A percentile compares a stretch with the other conserved stretches of the same genome.
Conservation (phyloP, 2,888 invertebrate genomes). For the Aleiodes alternator region DNA sequence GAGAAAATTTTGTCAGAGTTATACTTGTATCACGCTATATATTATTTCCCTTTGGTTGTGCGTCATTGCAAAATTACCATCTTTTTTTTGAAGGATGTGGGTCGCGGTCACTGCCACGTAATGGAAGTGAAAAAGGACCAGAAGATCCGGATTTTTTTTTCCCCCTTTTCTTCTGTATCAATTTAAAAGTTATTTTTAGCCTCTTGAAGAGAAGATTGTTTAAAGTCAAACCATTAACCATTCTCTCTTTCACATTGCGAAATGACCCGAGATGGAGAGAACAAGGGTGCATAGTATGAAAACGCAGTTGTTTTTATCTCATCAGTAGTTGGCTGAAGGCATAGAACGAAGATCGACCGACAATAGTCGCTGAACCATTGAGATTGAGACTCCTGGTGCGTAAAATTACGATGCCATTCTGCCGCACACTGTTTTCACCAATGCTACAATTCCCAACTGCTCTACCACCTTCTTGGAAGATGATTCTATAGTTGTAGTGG, state of each 20-base stretch:
- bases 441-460: constrained; percentile 21
- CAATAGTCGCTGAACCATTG: constrained; percentile 30
- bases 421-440: constrained; percentile 41
- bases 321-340: constrained; percentile 48
- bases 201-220: constrained; percentile 4
- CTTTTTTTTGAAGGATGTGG: constrained; percentile 35
- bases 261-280: constrained; percentile 18
- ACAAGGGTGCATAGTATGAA: constrained; percentile 29
- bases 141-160: constrained; percentile 16
- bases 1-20: constrained; percentile 54
- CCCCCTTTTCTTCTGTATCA: not conserved
- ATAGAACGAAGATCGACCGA: constrained; percentile 33
- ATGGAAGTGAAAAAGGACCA: not conserved
- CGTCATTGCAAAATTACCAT: constrained; percentile 32
- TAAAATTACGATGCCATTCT: constrained; percentile 60
- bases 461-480: constrained; percentile 30
- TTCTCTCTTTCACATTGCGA: constrained; percentile 43
- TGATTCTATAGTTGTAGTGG: constrained; percentile 25
- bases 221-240: constrained; percentile 31
- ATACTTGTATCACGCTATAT: not conserved
- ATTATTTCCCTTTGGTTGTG: constrained; percentile 27
- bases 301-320: constrained; percentile 53
- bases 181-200: constrained; percentile 16
- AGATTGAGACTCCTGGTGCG: constrained; percentile 58
- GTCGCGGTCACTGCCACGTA: constrained; percentile 35